Percentiles rank a stretch among this genome's conserved stretches.
Conservation (phyloP, 2,888 invertebrate species). For the Tipula helvola region DNA sequence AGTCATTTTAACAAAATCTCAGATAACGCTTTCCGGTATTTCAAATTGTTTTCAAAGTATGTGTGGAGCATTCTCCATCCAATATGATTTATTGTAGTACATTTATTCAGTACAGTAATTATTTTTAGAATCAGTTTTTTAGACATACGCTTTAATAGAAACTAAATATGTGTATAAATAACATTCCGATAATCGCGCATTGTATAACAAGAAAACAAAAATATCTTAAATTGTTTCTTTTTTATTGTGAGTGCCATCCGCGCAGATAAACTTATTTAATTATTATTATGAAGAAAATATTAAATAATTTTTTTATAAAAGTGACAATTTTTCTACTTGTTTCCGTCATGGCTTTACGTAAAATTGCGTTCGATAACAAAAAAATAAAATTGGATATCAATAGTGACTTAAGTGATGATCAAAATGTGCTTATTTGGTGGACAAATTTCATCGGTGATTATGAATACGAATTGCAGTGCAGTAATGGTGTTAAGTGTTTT, state of each 20-base stretch:
- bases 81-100: background rate
- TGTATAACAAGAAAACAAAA: background rate
- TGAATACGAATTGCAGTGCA: slow-evolving; percentile 18
- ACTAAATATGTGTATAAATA: background rate
- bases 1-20: background rate
- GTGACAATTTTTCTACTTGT: background rate
- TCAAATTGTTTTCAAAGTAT: background rate
- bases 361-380: background rate
- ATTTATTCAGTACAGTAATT: background rate
- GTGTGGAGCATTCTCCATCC: background rate
- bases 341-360: background rate
- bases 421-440: slow-evolving; percentile 15
- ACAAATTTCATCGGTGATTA: slow-evolving; percentile 14
- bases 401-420: background rate
- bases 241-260: background rate
- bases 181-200: background rate
- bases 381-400: background rate
- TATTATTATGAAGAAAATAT: background rate
- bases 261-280: background rate
- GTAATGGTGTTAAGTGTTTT: slow-evolving; percentile 19
- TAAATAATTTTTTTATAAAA: background rate
- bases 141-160: background rate
- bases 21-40: background rate
- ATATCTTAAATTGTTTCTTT: background rate
- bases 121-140: background rate